Evolutionary conservation across 2,113 vertebrate species (phyloP).

Genomic region (Naja naja): DNA sequence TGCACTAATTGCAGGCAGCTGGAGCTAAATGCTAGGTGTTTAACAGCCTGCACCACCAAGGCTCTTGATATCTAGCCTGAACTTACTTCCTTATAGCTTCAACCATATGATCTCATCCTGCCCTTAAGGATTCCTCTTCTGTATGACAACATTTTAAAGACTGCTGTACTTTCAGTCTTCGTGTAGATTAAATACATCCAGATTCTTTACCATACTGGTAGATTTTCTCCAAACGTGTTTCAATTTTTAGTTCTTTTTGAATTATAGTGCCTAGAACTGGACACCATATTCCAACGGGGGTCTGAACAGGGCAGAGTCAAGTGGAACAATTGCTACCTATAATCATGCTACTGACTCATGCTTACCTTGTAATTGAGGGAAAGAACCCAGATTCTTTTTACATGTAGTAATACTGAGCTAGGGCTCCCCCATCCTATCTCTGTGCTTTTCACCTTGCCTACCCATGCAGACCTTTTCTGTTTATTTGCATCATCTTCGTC

Average conservation of each 20-base stretch:
- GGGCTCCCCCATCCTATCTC: neutral
- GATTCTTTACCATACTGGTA: neutral
- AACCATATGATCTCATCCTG: neutral
- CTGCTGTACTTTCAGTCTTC: neutral
- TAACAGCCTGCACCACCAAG: no score
- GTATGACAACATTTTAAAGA: neutral
- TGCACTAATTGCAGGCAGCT: no score
- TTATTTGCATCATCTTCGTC: neutral
- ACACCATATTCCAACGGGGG: neutral
- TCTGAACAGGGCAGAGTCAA: neutral
- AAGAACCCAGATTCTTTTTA: neutral
- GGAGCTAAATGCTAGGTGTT: no score
- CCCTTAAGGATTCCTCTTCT: neutral
- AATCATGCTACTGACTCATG: neutral
- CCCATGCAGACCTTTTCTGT: neutral
- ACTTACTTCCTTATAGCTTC: neutral
- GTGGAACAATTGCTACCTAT: neutral
- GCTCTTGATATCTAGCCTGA: neutral
- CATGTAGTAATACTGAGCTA: neutral
- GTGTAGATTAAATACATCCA: neutral
- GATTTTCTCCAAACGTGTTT: neutral
- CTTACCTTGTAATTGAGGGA: neutral
- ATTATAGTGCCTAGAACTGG: neutral
- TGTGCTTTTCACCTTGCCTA: neutral
- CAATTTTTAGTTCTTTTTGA: neutral